phyloP scores from a whole-genome alignment of 1,140 invertebrate genomes.

The Trachymyrmex cornetzi region DNA sequence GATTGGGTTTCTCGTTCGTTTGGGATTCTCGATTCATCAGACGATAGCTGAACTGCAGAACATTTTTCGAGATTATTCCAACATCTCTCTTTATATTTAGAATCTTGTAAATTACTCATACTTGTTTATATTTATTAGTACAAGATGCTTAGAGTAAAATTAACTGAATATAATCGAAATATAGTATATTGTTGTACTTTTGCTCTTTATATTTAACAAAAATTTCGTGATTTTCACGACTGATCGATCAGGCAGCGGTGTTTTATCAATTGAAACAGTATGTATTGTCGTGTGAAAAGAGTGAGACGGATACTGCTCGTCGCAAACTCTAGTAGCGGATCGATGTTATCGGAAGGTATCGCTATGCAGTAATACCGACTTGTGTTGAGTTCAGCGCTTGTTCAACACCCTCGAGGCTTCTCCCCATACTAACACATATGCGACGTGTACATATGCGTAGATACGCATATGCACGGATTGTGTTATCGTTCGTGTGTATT shows the following conservation, averaged over 20 bases:
- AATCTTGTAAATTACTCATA: slow-evolving; percentile 17
- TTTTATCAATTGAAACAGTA: slow-evolving; percentile 47
- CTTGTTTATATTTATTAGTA: neutral
- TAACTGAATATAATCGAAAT: neutral
- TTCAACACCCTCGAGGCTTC: slow-evolving; percentile 69
- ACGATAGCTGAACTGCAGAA: neutral
- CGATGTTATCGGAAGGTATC: slow-evolving; percentile 76
- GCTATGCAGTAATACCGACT: slow-evolving; percentile 61
- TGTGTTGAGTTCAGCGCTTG: slow-evolving; percentile 60
- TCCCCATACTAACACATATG: neutral
- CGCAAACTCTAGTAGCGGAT: slow-evolving; percentile 43
- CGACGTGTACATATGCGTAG: neutral
- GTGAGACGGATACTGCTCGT: slow-evolving; percentile 57
- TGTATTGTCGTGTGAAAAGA: slow-evolving; percentile 27
- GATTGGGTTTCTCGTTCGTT: slow-evolving; percentile 31
- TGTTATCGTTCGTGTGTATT: slow-evolving; percentile 33
- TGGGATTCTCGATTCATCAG: slow-evolving; percentile 17
- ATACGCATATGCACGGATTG: slow-evolving; percentile 44
- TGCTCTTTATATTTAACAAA: neutral
- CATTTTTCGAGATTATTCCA: neutral
- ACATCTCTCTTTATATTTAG: neutral
- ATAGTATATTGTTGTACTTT: neutral
- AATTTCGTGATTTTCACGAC: slow-evolving; percentile 12
- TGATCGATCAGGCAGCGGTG: slow-evolving; percentile 45
- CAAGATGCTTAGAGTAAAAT: neutral